These are phyloP conservation scores for Atrina japonica DNA, from an alignment of 2,888 invertebrate genomes.

Conservation along the genomic window DNA sequence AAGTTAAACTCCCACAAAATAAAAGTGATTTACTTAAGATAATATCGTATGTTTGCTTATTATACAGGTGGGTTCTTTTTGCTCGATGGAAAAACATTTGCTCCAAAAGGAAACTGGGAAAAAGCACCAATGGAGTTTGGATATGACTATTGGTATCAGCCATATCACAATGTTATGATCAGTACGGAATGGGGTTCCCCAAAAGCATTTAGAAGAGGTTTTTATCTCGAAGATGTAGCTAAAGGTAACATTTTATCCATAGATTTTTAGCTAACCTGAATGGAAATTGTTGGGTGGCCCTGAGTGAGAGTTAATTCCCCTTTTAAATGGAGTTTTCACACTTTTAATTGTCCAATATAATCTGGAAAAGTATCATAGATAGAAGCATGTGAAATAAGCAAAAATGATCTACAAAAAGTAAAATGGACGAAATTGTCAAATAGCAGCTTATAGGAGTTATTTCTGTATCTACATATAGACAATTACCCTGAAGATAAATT, in stretches of 20 bases:
- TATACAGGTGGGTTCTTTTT: slow-evolving; percentile 92
- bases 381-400: no score
- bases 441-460: no score
- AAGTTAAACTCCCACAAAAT: no score
- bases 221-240: slow-evolving; percentile 82
- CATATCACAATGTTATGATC: slow-evolving; percentile 93
- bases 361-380: no score
- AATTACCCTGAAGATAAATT: no score
- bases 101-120: slow-evolving; percentile 84
- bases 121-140: slow-evolving; percentile 82
- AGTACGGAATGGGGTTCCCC: slow-evolving; percentile 97
- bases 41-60: no score
- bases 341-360: no score
- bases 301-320: neutral
- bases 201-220: slow-evolving; percentile 87
- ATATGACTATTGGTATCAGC: slow-evolving; percentile 99
- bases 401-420: no score
- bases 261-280: neutral
- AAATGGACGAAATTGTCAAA: no score
- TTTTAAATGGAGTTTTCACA: no score
- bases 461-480: no score
- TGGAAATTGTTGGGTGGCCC: neutral
- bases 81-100: slow-evolving; percentile 90
- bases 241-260: slow-evolving; percentile 75
- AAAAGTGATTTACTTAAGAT: no score